A percentile compares a stretch with the other conserved stretches of the same genome.
Conservation (phyloP, 1,140 invertebrate genomes). For the Brachionus koreanus region DNA sequence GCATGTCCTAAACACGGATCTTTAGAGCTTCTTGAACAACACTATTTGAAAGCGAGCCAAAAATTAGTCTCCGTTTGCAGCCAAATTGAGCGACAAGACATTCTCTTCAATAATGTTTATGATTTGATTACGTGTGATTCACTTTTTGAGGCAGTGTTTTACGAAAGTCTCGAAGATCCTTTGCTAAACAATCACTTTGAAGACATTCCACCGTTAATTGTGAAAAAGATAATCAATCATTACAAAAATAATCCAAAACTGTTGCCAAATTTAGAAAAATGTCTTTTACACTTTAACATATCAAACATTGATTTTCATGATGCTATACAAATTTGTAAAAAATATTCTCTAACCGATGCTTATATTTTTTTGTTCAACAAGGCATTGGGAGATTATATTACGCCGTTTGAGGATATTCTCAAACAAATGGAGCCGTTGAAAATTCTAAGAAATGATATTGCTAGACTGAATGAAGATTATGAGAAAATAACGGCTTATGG, state of each 20-base stretch:
- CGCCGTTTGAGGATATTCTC: slow-evolving; percentile 72
- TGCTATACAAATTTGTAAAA: slow-evolving; percentile 72
- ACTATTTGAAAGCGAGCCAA: slow-evolving; percentile 49
- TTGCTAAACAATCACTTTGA: slow-evolving; percentile 61
- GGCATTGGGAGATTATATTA: slow-evolving; percentile 76
- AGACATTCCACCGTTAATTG: slow-evolving; percentile 61
- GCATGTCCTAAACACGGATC: slow-evolving; percentile 48
- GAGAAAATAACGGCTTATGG: slow-evolving; percentile 63
- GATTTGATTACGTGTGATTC: slow-evolving; percentile 58
- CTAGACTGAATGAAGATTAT: background rate
- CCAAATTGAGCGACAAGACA: slow-evolving; percentile 52
- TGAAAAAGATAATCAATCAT: slow-evolving; percentile 63
- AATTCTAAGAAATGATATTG: slow-evolving; percentile 49
- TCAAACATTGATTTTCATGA: slow-evolving; percentile 82
- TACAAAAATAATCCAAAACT: slow-evolving; percentile 58
- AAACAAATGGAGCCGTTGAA: slow-evolving; percentile 48
- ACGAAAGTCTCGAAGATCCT: slow-evolving; percentile 63
- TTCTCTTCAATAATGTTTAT: slow-evolving; percentile 60
- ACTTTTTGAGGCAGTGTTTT: slow-evolving; percentile 59
- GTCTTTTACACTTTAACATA: slow-evolving; percentile 76
- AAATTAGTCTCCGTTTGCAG: slow-evolving; percentile 50
- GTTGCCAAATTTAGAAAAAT: slow-evolving; percentile 69
- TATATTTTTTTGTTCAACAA: slow-evolving; percentile 82
- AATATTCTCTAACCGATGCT: slow-evolving; percentile 75
- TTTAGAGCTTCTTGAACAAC: slow-evolving; percentile 48